Evolutionary conservation across 2,888 invertebrate species (phyloP).

Genomic region (Apoda limacodes): DNA sequence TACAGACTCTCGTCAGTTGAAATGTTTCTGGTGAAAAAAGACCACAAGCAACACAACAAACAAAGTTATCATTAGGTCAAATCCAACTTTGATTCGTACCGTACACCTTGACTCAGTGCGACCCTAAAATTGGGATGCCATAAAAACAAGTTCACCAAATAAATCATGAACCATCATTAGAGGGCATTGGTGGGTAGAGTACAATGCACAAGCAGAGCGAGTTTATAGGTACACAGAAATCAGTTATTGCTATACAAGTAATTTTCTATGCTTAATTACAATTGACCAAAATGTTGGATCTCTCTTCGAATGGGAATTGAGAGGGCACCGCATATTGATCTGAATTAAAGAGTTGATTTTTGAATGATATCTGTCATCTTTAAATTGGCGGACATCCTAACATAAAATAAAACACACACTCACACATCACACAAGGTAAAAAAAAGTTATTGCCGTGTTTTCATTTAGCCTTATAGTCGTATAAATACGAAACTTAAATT

Average conservation of each 20-base stretch:
- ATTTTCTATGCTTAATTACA: slow-evolving; percentile 6
- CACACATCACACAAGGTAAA: too few species aligned
- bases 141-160: slow-evolving; percentile 54
- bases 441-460: too few species aligned
- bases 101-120: slow-evolving; percentile 38
- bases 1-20: too few species aligned
- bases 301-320: slow-evolving; percentile 16
- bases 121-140: slow-evolving; percentile 36
- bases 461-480: too few species aligned
- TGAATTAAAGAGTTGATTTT: neutral
- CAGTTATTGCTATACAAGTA: slow-evolving; percentile 8
- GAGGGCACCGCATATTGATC: neutral
- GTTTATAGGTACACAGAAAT: too few species aligned
- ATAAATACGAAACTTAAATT: too few species aligned
- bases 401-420: too few species aligned
- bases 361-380: neutral
- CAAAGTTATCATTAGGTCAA: slow-evolving; percentile 16
- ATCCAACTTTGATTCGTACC: too few species aligned
- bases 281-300: slow-evolving; percentile 2
- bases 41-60: too few species aligned
- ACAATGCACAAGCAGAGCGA: slow-evolving; percentile 10
- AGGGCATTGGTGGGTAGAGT: slow-evolving; percentile 24
- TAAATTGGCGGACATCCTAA: neutral
- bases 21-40: too few species aligned
- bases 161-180: slow-evolving; percentile 64